Conservation (phyloP, 2,888 invertebrate species). For the Aporophyla nigra region DNA sequence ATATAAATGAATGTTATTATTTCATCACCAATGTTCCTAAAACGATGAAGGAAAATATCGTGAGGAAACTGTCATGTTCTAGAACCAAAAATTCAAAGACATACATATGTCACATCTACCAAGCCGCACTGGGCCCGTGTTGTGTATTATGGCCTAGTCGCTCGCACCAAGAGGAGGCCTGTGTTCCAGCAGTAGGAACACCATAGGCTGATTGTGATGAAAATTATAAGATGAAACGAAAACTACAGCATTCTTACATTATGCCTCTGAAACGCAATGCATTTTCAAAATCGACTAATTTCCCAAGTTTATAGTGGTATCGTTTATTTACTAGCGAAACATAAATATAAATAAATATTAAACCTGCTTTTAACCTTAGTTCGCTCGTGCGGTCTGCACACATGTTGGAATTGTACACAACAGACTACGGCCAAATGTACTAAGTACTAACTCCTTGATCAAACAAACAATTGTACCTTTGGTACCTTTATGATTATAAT, state of each 20-base stretch:
- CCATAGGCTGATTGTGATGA: too few species aligned
- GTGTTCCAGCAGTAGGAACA: too few species aligned
- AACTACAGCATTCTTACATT: not conserved
- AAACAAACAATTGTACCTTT: constrained; percentile 11
- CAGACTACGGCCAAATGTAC: constrained; percentile 2
- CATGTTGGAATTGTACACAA: constrained; percentile 14
- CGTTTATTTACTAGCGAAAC: constrained; percentile 15
- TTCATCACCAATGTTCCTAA: too few species aligned
- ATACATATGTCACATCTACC: too few species aligned
- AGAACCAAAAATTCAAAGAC: too few species aligned
- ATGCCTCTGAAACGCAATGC: not conserved
- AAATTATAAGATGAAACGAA: not conserved
- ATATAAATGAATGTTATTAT: too few species aligned
- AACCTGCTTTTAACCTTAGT: constrained; percentile 29
- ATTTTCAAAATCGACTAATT: constrained; percentile 21
- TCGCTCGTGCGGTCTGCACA: constrained; percentile 10
- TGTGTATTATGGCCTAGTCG: too few species aligned
- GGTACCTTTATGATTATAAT: not conserved
- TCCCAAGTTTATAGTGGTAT: constrained; percentile 10
- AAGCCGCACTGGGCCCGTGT: too few species aligned
- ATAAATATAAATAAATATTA: constrained; percentile 31
- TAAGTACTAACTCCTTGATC: not conserved
- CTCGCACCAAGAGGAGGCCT: too few species aligned
- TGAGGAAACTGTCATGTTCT: too few species aligned
- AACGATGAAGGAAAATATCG: too few species aligned